These are phyloP conservation scores for Anhinga anhinga DNA, from an alignment of 2,113 vertebrate species.

Conservation along the genomic window DNA sequence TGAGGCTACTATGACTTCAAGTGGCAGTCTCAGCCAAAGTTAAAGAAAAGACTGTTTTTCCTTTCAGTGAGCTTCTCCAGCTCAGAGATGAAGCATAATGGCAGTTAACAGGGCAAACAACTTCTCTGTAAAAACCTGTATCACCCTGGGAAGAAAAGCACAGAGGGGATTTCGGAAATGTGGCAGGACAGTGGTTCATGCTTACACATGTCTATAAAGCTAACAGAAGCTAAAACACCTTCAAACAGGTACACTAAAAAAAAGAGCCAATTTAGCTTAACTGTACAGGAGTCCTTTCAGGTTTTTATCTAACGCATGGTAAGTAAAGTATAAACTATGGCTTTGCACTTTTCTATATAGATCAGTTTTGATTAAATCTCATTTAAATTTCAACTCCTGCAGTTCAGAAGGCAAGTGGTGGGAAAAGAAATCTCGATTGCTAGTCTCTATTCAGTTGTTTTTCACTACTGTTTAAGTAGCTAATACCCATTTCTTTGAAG, in stretches of 20 bases:
- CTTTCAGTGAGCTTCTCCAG: background rate
- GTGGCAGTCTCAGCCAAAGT: background rate
- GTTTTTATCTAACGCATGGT: background rate
- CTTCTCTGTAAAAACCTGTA: background rate
- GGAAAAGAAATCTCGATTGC: background rate
- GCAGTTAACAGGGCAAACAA: background rate
- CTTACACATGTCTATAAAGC: background rate
- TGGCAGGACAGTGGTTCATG: background rate
- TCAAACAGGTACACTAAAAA: background rate
- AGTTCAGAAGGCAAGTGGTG: background rate
- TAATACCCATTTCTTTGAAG: background rate
- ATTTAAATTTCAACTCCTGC: background rate
- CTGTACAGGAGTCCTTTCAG: background rate
- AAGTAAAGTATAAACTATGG: background rate
- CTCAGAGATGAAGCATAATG: background rate
- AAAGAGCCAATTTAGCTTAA: background rate
- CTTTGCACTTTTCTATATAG: background rate
- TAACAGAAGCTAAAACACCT: background rate
- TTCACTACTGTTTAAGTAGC: background rate
- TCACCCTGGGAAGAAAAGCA: background rate
- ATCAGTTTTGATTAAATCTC: background rate
- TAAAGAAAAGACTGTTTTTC: background rate
- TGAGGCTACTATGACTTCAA: background rate
- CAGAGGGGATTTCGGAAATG: background rate
- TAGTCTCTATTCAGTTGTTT: background rate